Evolutionary conservation across 2,888 invertebrate species (phyloP), one percentile per base, ranked within the genome.

Genomic region (Argyresthia albistria): DNA sequence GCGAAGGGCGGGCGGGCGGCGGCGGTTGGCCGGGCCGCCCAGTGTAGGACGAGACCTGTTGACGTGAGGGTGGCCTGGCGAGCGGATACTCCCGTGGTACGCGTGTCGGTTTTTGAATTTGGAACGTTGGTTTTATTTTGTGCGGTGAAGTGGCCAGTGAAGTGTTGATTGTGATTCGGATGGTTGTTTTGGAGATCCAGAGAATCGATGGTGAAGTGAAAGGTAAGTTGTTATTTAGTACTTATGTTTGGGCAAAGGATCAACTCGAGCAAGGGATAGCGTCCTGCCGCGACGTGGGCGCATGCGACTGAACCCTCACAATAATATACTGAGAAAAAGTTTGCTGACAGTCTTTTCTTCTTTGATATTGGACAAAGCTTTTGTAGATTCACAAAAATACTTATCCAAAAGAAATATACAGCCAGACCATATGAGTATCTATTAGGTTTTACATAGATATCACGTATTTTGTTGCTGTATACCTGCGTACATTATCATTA

Each of bases 1-100:
- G 79, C 73, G 76, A 63, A 42, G 43, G 25, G 67, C 8, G 46
- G 53, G 16, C 35, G 46, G 49, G 47, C 25, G 25, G 15, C n/a
- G 43, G 39, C 58, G 60, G 63, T 62, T 55, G 55, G 58, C 63
- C 65, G 69, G 67, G 72, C 73, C 70, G 65, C 14, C 60, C 82
- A 86, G 86, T 86, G 72, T 73, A 77, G 76, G 76, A 78, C 73
- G 76, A 80, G 83, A 86, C 86, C 84, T 87, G 84, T 84, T 86
- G 84, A 81, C 64, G 83, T 65, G 63, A 74, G 83, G 86, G 76
- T 76, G 84, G 84, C 72, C 67, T 67, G 65, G 57, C 65, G 64
- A 67, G 67, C 63, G 64, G 63, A 58, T 59, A 58, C 48, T 36
- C 15, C 43, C 8, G 36, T 7, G 25, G 10, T 42, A 10, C 35